These are phyloP conservation scores for Drosophila ustulata DNA, from an alignment of 2,888 invertebrate genomes.

Conservation along the genomic window DNA sequence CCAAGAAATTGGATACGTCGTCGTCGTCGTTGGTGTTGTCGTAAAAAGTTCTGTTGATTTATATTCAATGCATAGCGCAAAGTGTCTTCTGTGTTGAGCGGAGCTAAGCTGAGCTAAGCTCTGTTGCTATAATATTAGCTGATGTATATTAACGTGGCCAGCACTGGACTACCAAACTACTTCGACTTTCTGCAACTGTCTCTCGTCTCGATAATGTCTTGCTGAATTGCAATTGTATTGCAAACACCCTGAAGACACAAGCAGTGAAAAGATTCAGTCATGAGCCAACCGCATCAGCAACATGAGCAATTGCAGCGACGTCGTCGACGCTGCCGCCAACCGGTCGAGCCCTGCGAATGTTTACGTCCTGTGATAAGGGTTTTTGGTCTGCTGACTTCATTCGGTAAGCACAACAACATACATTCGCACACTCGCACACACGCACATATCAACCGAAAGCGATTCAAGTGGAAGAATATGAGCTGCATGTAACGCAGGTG, in stretches of 20 bases:
- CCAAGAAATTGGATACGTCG: constrained; percentile 64
- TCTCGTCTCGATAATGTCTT: constrained; percentile 11
- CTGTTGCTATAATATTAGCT: constrained; percentile 55
- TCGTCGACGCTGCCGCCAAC: constrained; percentile 82
- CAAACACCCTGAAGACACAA: constrained; percentile 1
- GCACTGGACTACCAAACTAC: constrained; percentile 16
- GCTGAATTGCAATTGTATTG: constrained; percentile 10
- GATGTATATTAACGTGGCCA: constrained; percentile 50
- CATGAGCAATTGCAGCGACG: constrained; percentile 59
- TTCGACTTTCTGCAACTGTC: constrained; percentile 13
- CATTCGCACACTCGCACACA: background rate
- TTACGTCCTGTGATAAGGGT: constrained; percentile 84
- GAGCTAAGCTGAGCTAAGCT: constrained; percentile 37
- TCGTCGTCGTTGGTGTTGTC: constrained; percentile 40
- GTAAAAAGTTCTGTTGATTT: constrained; percentile 66
- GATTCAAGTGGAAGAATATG: constrained; percentile 53
- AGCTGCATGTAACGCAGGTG: constrained; percentile 43
- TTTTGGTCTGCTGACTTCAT: constrained; percentile 84
- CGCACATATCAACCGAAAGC: constrained; percentile 15
- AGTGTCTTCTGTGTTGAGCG: constrained; percentile 52
- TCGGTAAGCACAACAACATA: constrained; percentile 77
- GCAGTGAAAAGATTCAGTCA: constrained; percentile 20
- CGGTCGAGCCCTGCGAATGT: constrained; percentile 83
- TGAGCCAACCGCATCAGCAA: constrained; percentile 69
- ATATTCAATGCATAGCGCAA: constrained; percentile 69